Conservation (phyloP, 37 sponge, comb jelly and placozoan species). For the Spongilla lacustris region DNA sequence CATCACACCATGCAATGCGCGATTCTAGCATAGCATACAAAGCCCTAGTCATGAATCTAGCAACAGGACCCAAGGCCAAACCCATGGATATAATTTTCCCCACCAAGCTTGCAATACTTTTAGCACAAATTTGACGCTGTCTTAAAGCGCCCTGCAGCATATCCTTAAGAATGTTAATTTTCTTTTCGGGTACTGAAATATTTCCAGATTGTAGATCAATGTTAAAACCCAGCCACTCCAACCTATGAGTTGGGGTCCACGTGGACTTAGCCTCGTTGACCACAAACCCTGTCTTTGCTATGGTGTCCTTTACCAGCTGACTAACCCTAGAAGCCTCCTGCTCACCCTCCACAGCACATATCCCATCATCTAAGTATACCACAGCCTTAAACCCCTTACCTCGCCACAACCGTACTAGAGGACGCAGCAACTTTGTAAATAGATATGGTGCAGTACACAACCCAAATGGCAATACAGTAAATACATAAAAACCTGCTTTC, state of each 20-base stretch:
- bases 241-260: too few species aligned
- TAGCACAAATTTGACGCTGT: too few species aligned
- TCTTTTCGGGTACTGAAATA: too few species aligned
- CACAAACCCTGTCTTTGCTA: too few species aligned
- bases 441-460: constrained; percentile 18
- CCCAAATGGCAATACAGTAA: constrained; percentile 29
- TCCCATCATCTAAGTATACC: too few species aligned
- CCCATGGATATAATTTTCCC: constrained; percentile 30
- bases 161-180: constrained; percentile 14
- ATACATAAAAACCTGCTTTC: neutral
- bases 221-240: too few species aligned
- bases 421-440: constrained; percentile 26
- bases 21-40: constrained; percentile 17
- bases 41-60: constrained; percentile 24
- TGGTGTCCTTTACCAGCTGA: too few species aligned
- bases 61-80: constrained; percentile 29
- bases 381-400: neutral
- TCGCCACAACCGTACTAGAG: neutral
- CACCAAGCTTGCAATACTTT: constrained; percentile 34
- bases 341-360: too few species aligned
- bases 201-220: too few species aligned
- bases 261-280: too few species aligned
- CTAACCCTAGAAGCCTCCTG: too few species aligned
- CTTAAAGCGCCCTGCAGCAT: too few species aligned
- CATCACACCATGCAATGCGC: constrained; percentile 13